Conservation (phyloP, 2,888 invertebrate genomes). For the Drosophila rubida region DNA sequence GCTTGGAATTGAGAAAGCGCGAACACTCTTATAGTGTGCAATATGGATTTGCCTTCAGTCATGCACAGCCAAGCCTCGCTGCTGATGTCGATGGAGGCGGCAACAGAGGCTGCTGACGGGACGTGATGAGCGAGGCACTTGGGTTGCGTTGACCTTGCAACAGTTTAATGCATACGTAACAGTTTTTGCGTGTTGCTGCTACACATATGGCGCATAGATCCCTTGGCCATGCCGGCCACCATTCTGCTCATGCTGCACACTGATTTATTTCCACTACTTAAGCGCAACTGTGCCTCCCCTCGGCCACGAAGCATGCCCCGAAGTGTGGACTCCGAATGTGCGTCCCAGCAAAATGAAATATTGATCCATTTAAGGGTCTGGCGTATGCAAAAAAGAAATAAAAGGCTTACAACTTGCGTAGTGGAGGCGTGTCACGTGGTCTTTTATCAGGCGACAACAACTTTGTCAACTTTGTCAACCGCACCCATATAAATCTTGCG, state of each 20-base stretch:
- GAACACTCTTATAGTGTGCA: conserved; percentile 38
- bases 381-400: conserved; percentile 28
- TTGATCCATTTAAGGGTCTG: conserved; percentile 65
- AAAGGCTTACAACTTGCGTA: conserved; percentile 42
- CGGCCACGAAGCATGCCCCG: conserved; percentile 1
- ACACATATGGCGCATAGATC: conserved; percentile 32
- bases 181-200: conserved; percentile 23
- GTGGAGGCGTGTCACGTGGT: conserved; percentile 25
- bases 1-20: background rate
- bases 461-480: conserved; percentile 54
- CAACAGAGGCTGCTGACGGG: conserved; percentile 32
- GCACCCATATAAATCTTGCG: conserved; percentile 52
- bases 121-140: conserved; percentile 25
- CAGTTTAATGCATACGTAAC: conserved; percentile 39
- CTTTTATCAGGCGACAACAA: conserved; percentile 29
- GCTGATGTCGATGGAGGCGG: background rate
- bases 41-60: conserved; percentile 50
- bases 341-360: conserved; percentile 56
- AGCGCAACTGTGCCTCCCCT: conserved; percentile 22
- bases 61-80: conserved; percentile 39
- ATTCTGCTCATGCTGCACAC: background rate
- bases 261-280: conserved; percentile 69
- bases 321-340: background rate
- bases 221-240: conserved; percentile 10
- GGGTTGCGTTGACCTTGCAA: conserved; percentile 62